These are phyloP conservation scores for Hydrocynus forskahlii DNA, from an alignment of 2,797 vertebrate genomes.

Conservation along the genomic window DNA sequence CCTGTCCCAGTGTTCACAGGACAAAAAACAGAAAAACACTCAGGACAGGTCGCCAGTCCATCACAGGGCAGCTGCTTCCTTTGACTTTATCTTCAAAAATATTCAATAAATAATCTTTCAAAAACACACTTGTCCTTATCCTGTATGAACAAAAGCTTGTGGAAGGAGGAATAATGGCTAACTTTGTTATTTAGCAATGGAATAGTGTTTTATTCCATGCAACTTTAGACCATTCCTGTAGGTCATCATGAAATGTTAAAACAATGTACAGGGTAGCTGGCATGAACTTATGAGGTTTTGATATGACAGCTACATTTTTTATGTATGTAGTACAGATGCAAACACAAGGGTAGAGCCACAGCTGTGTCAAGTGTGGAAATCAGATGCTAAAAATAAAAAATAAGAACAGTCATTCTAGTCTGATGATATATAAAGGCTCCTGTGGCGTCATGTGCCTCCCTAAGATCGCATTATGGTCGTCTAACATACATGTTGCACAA, in stretches of 20 bases:
- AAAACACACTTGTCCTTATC: no score
- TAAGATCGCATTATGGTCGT: slow-evolving; percentile 31
- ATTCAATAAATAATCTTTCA: no score
- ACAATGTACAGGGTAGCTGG: not conserved
- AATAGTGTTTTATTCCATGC: no score
- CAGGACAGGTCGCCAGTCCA: no score
- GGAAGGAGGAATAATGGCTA: no score
- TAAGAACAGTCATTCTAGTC: slow-evolving; percentile 17
- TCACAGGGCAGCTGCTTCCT: no score
- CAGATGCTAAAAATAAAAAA: slow-evolving; percentile 8
- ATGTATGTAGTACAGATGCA: not conserved
- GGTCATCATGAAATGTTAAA: not conserved
- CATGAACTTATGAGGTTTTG: not conserved
- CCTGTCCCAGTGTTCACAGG: no score
- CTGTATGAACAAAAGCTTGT: no score
- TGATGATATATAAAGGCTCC: slow-evolving; percentile 34
- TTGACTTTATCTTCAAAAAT: no score
- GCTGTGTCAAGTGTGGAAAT: not conserved
- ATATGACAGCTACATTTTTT: not conserved
- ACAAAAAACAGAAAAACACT: no score
- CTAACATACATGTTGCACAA: slow-evolving; percentile 22
- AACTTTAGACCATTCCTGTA: not conserved
- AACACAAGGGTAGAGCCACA: not conserved
- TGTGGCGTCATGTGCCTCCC: slow-evolving; percentile 36
- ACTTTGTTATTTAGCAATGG: no score